These are phyloP conservation scores for Rhynchomys soricoides DNA, from an alignment of 2,113 vertebrate species.

Conservation along the genomic window DNA sequence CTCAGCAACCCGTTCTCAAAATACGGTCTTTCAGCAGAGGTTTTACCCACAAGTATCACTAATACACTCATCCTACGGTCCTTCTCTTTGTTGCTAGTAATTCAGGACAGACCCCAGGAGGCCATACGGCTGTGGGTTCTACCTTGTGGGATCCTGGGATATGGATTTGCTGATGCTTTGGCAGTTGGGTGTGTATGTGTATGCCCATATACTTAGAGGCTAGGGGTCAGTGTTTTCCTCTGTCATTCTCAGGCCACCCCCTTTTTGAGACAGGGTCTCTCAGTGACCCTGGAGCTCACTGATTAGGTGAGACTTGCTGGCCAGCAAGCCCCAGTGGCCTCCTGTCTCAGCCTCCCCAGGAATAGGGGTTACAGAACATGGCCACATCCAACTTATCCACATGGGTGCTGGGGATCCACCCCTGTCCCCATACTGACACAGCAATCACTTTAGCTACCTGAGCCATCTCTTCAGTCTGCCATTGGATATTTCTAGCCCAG, in stretches of 20 bases:
- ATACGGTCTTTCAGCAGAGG: background rate
- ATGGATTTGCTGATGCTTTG: background rate
- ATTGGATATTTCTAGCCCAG: background rate
- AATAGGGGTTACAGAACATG: background rate
- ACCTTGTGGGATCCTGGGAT: background rate
- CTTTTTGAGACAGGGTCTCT: background rate
- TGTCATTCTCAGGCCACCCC: background rate
- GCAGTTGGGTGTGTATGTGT: background rate
- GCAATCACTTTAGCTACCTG: background rate
- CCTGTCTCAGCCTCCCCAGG: background rate
- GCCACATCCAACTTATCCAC: too few relatives aligned
- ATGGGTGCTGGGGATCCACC: background rate
- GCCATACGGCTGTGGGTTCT: background rate
- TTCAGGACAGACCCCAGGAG: background rate
- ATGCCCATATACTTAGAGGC: background rate
- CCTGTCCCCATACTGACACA: background rate
- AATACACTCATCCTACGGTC: background rate
- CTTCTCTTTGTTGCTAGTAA: background rate
- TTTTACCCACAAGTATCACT: background rate
- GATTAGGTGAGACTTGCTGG: too few relatives aligned
- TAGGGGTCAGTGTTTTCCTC: too few relatives aligned
- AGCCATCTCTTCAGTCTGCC: background rate
- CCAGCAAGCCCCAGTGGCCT: background rate
- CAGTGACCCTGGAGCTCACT: background rate
- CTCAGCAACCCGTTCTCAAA: slow-evolving; percentile 23